Evolutionary conservation across 2,797 vertebrate species (phyloP).

Genomic region (Protonibea diacanthus): DNA sequence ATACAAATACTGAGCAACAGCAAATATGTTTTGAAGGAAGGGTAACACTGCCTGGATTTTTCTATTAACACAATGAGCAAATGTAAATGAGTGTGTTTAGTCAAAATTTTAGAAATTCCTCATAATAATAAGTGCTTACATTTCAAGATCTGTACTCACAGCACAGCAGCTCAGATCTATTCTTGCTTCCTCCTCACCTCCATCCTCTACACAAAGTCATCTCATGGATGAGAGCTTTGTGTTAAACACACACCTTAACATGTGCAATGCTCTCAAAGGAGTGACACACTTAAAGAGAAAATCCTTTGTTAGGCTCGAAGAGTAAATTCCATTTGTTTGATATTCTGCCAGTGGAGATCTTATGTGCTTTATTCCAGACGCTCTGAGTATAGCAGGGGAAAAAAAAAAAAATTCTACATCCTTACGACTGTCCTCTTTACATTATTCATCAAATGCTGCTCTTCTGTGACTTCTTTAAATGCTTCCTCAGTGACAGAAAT

Average conservation of each 20-base stretch:
- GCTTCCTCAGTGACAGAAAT: constrained; percentile 55
- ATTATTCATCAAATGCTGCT: constrained; percentile 76
- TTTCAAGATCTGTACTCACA: background rate
- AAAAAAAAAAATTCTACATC: constrained; percentile 51
- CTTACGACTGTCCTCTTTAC: constrained; percentile 69
- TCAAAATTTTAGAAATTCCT: background rate
- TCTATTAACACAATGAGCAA: background rate
- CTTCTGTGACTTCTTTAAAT: constrained; percentile 63
- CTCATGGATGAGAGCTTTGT: constrained; percentile 42
- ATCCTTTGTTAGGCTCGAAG: constrained; percentile 47
- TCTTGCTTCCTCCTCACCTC: background rate
- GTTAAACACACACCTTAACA: constrained; percentile 51
- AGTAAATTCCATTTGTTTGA: constrained; percentile 63
- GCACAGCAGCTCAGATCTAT: background rate
- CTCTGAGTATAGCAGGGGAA: constrained; percentile 22
- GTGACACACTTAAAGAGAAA: constrained; percentile 40
- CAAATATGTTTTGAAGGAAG: background rate
- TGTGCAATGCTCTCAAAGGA: constrained; percentile 51
- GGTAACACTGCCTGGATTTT: background rate
- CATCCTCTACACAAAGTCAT: constrained; percentile 14
- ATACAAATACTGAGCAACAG: background rate
- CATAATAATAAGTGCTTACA: background rate
- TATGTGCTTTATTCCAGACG: constrained; percentile 53
- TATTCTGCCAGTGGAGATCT: constrained; percentile 56
- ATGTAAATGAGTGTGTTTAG: background rate